phyloP scores from a whole-genome alignment of 2,113 vertebrate genomes.

The Apistogramma diplotaenia region DNA sequence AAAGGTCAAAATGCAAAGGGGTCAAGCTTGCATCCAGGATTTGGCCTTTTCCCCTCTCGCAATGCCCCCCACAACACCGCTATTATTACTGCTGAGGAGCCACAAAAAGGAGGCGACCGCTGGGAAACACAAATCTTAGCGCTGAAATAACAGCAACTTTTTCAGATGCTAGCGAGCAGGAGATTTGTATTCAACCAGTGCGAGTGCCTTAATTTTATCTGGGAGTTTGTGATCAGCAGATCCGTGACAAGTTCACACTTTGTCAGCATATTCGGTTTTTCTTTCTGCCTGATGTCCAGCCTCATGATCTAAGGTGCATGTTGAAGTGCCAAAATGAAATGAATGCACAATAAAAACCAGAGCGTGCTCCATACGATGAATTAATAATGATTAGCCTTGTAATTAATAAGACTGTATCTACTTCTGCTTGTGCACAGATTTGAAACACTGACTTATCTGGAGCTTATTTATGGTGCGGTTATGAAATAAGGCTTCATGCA shows the following conservation, averaged over 20 bases:
- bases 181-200: neutral
- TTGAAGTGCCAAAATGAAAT: neutral
- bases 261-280: neutral
- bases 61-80: neutral
- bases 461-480: neutral
- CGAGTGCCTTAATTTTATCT: neutral
- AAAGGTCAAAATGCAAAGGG: conserved; percentile 43
- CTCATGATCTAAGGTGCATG: neutral
- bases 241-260: neutral
- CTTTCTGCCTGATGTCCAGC: neutral
- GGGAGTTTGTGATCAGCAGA: neutral
- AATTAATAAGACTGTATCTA: neutral
- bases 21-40: conserved; percentile 26
- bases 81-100: conserved; percentile 11
- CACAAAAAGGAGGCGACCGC: neutral
- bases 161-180: neutral
- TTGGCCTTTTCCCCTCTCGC: neutral
- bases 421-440: neutral
- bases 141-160: neutral
- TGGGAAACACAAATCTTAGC: neutral
- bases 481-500: neutral
- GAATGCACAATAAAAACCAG: neutral
- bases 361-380: neutral
- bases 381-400: neutral
- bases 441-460: neutral